These are phyloP conservation scores for Zosterops lateralis DNA, from an alignment of 2,113 vertebrate genomes.

Conservation along the genomic window DNA sequence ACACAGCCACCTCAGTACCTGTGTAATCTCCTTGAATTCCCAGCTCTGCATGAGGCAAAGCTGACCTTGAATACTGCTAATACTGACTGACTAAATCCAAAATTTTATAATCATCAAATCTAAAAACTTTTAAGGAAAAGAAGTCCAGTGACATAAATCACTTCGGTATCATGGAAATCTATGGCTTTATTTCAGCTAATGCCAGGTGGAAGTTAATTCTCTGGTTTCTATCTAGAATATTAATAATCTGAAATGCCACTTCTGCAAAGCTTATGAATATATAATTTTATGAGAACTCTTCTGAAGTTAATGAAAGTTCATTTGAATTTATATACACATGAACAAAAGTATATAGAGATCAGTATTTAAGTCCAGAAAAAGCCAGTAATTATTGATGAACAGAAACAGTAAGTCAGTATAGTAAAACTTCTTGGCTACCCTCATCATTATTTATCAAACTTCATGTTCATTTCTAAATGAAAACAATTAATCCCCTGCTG, in stretches of 20 bases:
- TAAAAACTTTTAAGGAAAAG: background rate
- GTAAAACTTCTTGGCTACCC: background rate
- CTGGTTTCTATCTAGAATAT: background rate
- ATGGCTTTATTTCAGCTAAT: slow-evolving; percentile 5
- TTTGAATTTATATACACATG: slow-evolving; percentile 19
- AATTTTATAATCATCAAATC: background rate
- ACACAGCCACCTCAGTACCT: background rate
- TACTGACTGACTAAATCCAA: background rate
- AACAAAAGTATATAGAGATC: background rate
- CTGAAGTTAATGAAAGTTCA: background rate
- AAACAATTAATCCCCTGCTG: background rate
- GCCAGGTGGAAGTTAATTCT: slow-evolving; percentile 26
- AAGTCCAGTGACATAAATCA: background rate
- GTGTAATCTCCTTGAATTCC: background rate
- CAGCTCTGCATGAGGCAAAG: background rate
- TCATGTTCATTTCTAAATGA: background rate
- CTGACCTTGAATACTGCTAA: background rate
- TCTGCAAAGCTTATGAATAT: slow-evolving; percentile 21
- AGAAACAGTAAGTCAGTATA: background rate
- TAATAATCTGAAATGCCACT: slow-evolving; percentile 41
- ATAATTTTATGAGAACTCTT: slow-evolving; percentile 31
- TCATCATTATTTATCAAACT: background rate
- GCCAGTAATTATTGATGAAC: background rate
- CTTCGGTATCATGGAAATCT: background rate
- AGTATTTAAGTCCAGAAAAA: background rate